Base-by-base conservation (phyloP, 2,888 invertebrate genomes). In the Tupiocoris notatus region DNA sequence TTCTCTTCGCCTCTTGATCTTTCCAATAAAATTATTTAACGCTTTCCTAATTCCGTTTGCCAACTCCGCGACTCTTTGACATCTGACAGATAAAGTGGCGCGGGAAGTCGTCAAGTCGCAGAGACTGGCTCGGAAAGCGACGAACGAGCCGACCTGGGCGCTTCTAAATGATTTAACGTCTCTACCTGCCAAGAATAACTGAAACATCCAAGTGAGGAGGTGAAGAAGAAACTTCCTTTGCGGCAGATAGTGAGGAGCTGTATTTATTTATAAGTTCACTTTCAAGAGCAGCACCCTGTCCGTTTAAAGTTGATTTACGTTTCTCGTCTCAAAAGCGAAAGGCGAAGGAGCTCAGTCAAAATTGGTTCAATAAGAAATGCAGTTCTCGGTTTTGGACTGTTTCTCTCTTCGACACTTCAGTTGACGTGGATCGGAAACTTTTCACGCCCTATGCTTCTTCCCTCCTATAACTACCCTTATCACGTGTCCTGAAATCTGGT, bases 211-310 rank as follows among this genome's bases (percentile, higher is more conserved):
- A 39, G 18, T 7, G 23, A 58, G 16, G 21, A 16, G 17, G 22
- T 1, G 18, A 21, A 24, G n/a, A n/a, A n/a, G 18, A 24, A 17
- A 21, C 39, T 39, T 21, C 68, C 18, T 17, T 17, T 21, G 63
- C 23, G 63, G n/a, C 39, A 59, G 59, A 59, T 59, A n/a, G 59
- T 59, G 17, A 18, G 59, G 17, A n/a, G 6, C 59, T 23, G 62
- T 73, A 73, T 73, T 73, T 73, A 73, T 73, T 73, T 73, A 73
- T 73, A 54, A 62, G 73, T 54, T 73, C 17, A 61, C 25, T 39
- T 39, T 62, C 63, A 63, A 62, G 54, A 73, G 73, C 18, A 16
- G 22, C 0, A 59, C 62, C 61, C 2, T 3, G 39, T 12, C 59
- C 24, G 12, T 39, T 73, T 73, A 63, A 54, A 54, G 61, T 63